These are phyloP conservation scores for Athalia cordata DNA, from an alignment of 2,888 invertebrate genomes.

Conservation along the genomic window DNA sequence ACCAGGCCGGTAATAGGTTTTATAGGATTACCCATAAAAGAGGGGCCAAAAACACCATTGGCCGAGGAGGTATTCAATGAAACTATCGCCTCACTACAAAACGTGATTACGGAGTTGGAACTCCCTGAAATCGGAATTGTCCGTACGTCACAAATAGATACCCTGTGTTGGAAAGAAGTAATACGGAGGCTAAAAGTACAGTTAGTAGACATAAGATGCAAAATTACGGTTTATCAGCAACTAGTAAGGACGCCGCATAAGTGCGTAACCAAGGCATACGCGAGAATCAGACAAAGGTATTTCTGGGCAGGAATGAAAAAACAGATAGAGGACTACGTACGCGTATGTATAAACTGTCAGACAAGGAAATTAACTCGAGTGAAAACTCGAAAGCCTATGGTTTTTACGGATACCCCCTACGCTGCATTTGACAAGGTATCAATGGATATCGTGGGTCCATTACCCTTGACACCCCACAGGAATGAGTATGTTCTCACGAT, in stretches of 20 bases:
- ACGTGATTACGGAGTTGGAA: neutral
- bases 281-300: constrained; percentile 41
- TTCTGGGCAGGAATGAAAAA: constrained; percentile 50
- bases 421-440: too few relatives aligned
- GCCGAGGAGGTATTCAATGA: too few relatives aligned
- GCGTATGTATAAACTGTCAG: constrained; percentile 45
- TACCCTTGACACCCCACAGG: too few relatives aligned
- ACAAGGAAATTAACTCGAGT: constrained; percentile 22
- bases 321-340: constrained; percentile 49
- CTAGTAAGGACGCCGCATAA: constrained; percentile 20
- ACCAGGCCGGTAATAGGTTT: neutral
- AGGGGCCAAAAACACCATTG: neutral
- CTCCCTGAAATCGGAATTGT: neutral
- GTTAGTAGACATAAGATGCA: neutral
- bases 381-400: neutral
- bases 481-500: too few relatives aligned
- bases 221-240: constrained; percentile 44
- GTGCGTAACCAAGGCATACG: constrained; percentile 45
- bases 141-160: constrained; percentile 22
- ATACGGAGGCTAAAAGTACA: neutral
- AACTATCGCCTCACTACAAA: too few relatives aligned
- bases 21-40: neutral
- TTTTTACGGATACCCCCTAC: too few relatives aligned
- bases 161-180: constrained; percentile 22
- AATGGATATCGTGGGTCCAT: too few relatives aligned